phyloP scores from a whole-genome alignment of 2,888 invertebrate species.

The Eupithecia tripunctaria region DNA sequence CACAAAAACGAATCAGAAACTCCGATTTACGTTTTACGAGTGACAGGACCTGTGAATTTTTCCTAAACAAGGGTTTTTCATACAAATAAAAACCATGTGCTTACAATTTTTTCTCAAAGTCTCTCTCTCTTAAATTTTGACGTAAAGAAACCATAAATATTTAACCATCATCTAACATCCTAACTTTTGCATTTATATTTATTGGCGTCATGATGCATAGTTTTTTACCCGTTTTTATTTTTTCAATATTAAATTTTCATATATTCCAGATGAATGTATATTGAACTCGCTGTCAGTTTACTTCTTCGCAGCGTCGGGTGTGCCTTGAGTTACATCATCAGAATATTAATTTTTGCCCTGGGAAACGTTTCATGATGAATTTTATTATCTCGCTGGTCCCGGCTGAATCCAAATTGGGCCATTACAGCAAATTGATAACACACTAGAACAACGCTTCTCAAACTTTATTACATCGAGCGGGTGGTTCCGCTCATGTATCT shows the following conservation, averaged over 20 bases:
- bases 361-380: constrained; percentile 79
- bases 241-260: background rate
- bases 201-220: too few relatives aligned
- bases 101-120: too few relatives aligned
- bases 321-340: constrained; percentile 78
- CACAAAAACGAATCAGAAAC: too few relatives aligned
- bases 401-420: constrained; percentile 80
- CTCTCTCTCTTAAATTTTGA: too few relatives aligned
- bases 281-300: constrained; percentile 4
- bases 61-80: background rate
- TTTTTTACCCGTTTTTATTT: background rate
- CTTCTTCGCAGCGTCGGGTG: constrained; percentile 34
- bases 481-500: background rate
- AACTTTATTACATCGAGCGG: constrained; percentile 6
- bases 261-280: background rate
- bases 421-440: constrained; percentile 81
- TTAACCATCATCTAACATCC: too few relatives aligned
- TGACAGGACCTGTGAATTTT: too few relatives aligned
- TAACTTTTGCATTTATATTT: too few relatives aligned
- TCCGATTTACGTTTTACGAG: too few relatives aligned
- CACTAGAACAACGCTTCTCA: constrained; percentile 54
- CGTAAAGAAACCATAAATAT: too few relatives aligned
- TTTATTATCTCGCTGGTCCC: constrained; percentile 77
- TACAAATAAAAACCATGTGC: background rate
- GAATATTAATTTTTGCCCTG: constrained; percentile 82